Evolutionary conservation across 2,888 invertebrate species (phyloP), one percentile per base, ranked within the genome.

Genomic region (Gandaritis pyraliata): DNA sequence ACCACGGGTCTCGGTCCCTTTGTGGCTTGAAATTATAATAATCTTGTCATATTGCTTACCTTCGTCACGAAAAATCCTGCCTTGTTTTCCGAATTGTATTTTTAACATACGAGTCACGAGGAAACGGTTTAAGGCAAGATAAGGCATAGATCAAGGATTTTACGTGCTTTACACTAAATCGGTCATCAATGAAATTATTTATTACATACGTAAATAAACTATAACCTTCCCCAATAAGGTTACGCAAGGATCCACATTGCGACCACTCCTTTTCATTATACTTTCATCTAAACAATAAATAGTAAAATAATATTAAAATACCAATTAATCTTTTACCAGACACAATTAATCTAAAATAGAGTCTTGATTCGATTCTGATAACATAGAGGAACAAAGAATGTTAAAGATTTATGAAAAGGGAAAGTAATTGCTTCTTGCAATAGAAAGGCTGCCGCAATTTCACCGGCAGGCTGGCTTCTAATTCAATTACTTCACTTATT

Each of bases 401-500:
- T 71, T 72, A 50, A 65, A 65, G 61, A 68, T 64, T 66, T 72
- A 69, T 8, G 33, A 64, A 73, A 74, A 77, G 70, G 77, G 78
- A 83, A 82, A 83, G 82, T 78, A 69, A 68, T 73, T 64, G 70
- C 65, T 47, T 64, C 61, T 66, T 72, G 68, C 64, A 77, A 75
- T 80, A 80, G 82, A 84, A 86, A 83, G 82, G 71, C 71, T 54
- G 64, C 61, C 61, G 66, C 66, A 80, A 80, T 83, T 82, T 80
- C 80, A 74, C 76, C 58, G 47, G 61, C 68, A 70, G 70, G 72
- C 73, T 70, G 71, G 73, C 74, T 75, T 77, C 79, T 85, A 83
- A 84, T 86, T 83, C 72, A 83, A 83, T 86, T 86, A 83, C 74
- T 78, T 74, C 72, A 62, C 64, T 70, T 70, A 77, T 78, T 76